phyloP scores from a whole-genome alignment of 2,797 vertebrate species.

The Centroberyx gerrardi region DNA sequence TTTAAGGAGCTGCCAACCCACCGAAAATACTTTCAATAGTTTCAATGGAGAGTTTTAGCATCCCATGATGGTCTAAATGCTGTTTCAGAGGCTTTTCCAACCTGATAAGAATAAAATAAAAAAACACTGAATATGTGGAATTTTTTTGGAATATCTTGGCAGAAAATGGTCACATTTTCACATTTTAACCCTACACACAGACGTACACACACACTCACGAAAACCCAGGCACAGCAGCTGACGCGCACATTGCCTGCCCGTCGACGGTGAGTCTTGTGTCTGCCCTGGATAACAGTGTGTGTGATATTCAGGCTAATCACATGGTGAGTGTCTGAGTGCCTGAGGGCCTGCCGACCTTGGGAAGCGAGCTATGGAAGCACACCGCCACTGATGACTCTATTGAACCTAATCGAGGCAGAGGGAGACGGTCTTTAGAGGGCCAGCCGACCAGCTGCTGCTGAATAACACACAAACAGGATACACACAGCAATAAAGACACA shows the following conservation, averaged over 20 bases:
- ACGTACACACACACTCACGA: no score
- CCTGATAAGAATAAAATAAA: no score
- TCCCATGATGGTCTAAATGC: no score
- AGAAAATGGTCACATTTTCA: no score
- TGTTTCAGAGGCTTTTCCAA: no score
- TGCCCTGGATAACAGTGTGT: slow-evolving; percentile 29
- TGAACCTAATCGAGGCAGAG: slow-evolving; percentile 45
- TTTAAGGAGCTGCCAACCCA: no score
- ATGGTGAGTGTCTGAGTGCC: slow-evolving; percentile 32
- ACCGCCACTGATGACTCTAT: slow-evolving; percentile 36
- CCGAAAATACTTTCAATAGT: no score
- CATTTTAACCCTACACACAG: no score
- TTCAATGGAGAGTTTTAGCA: no score
- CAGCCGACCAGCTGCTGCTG: slow-evolving; percentile 27
- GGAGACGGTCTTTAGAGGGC: slow-evolving; percentile 36
- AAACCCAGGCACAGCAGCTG: background rate
- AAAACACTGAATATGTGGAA: no score
- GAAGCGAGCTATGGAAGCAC: slow-evolving; percentile 21
- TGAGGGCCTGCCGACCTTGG: slow-evolving; percentile 47
- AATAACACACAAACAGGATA: slow-evolving; percentile 39
- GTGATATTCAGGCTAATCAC: slow-evolving; percentile 42
- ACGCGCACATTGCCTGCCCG: background rate
- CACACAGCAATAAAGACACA: slow-evolving; percentile 46
- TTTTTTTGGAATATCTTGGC: no score
- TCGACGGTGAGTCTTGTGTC: slow-evolving; percentile 1